Percentiles rank a stretch among this genome's conserved stretches.
These are phyloP conservation scores for Nomada fucata DNA, from an alignment of 2,888 invertebrate species.

Conservation along the genomic window DNA sequence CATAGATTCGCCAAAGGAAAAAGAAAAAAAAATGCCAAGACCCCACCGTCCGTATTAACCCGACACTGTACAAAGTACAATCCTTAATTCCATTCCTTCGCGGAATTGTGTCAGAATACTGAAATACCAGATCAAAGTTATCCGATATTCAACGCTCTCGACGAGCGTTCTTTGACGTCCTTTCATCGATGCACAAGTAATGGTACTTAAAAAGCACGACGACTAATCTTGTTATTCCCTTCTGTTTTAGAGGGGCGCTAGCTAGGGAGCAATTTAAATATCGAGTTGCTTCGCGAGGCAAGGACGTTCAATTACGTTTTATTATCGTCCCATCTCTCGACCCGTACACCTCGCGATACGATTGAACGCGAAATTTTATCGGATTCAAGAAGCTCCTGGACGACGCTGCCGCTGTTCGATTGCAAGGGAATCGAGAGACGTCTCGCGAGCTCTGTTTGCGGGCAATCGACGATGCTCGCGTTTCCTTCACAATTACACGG, in stretches of 20 bases:
- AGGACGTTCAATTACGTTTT: conserved; percentile 33
- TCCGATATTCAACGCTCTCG: conserved; percentile 3
- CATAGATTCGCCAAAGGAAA: too few relatives aligned
- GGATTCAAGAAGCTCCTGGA: background rate
- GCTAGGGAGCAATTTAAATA: conserved; percentile 10
- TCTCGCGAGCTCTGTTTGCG: background rate
- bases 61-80: background rate
- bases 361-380: conserved; percentile 39
- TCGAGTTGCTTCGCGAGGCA: conserved; percentile 17
- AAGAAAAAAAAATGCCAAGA: too few relatives aligned
- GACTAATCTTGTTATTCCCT: conserved; percentile 12
- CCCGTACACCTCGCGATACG: background rate
- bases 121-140: background rate
- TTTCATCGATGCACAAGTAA: conserved; percentile 1
- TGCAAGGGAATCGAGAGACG: conserved; percentile 2
- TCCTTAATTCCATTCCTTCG: background rate
- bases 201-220: background rate
- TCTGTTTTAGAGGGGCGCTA: background rate
- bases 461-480: conserved; percentile 28
- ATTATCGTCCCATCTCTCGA: conserved; percentile 15
- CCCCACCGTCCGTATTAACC: too few relatives aligned
- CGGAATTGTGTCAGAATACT: background rate
- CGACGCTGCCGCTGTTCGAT: background rate
- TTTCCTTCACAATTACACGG: conserved; percentile 30
- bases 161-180: background rate